Evolutionary conservation across 2,888 invertebrate species (phyloP).

Genomic region (Neoascia interrupta): DNA sequence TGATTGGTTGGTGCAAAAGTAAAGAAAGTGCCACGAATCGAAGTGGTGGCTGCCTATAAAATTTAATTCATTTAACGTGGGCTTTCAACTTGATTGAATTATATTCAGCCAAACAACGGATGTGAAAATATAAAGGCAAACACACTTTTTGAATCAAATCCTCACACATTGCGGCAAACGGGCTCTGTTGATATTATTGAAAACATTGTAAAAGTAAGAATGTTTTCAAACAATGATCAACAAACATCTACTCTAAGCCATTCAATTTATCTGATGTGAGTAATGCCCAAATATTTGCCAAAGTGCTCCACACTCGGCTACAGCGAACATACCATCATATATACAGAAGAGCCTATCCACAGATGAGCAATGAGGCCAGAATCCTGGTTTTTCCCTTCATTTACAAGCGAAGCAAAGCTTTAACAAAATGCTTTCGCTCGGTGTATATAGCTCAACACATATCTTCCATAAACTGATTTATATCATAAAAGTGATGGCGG

Average conservation of each 20-base stretch:
- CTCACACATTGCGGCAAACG: too few species aligned
- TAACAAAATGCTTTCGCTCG: not conserved
- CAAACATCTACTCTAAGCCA: constrained; percentile 30
- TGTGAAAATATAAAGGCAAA: too few species aligned
- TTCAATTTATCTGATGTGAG: constrained; percentile 45
- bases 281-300: constrained; percentile 37
- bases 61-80: too few species aligned
- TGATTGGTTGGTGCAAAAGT: too few species aligned
- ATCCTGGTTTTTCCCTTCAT: not conserved
- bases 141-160: too few species aligned
- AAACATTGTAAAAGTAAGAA: too few species aligned
- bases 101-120: too few species aligned
- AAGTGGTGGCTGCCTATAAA: too few species aligned
- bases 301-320: constrained; percentile 24
- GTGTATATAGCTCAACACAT: not conserved
- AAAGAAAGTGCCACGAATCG: too few species aligned
- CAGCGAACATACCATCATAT: constrained; percentile 36
- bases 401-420: constrained; percentile 5
- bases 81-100: too few species aligned
- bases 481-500: not conserved
- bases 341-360: constrained; percentile 11
- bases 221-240: constrained; percentile 24
- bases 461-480: not conserved
- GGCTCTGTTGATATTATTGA: too few species aligned
- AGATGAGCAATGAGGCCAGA: not conserved